Conservation (phyloP, 2,888 invertebrate genomes). For the Dicycla oo region DNA sequence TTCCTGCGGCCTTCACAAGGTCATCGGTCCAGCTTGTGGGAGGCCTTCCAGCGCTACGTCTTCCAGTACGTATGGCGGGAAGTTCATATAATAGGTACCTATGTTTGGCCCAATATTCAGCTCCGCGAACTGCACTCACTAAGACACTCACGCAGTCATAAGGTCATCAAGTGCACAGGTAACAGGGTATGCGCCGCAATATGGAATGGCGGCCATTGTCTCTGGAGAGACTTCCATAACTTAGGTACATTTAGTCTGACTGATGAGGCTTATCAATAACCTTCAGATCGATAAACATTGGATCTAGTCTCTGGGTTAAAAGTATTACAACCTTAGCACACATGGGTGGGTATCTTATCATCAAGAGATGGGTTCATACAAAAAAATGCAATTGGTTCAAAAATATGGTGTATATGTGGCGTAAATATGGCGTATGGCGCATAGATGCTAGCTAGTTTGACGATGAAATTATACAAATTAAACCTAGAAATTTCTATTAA, state of each 20-base stretch:
- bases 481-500: no score
- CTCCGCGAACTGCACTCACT: neutral
- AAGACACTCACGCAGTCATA: no score
- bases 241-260: neutral
- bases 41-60: no score
- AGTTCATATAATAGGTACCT: no score
- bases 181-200: neutral
- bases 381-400: neutral
- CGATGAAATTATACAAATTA: no score
- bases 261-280: neutral
- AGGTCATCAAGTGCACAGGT: neutral
- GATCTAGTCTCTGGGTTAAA: neutral
- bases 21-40: no score
- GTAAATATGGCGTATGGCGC: no score
- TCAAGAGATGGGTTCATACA: neutral
- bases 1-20: no score
- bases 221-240: neutral
- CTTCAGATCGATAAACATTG: neutral
- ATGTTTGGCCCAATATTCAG: neutral
- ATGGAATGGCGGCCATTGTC: neutral
- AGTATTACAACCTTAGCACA: neutral
- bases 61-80: no score
- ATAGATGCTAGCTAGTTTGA: neutral
- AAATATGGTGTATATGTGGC: no score
- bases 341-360: neutral